These are phyloP conservation scores for Hofmannophila pseudospretella DNA, from an alignment of 2,888 invertebrate species.

Conservation along the genomic window DNA sequence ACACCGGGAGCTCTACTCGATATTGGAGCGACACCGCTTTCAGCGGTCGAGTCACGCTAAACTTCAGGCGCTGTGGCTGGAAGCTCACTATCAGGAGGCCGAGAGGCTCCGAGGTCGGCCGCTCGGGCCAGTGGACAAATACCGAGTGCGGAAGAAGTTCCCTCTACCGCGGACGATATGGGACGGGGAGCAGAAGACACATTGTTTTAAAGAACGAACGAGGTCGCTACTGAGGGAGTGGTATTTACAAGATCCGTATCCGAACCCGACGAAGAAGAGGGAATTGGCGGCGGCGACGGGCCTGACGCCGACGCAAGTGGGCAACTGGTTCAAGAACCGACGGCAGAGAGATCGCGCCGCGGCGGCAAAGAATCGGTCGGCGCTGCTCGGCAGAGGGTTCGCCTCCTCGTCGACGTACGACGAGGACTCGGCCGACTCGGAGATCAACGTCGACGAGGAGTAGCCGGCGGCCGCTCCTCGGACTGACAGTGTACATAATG, in stretches of 20 bases:
- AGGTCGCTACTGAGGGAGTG: constrained; percentile 96
- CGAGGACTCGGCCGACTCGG: constrained; percentile 72
- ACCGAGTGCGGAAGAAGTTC: constrained; percentile 96
- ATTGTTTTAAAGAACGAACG: constrained; percentile 99
- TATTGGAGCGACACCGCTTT: constrained; percentile 96
- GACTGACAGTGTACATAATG: constrained; percentile 38
- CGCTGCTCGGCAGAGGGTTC: constrained; percentile 68
- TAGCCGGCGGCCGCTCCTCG: constrained; percentile 31
- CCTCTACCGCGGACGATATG: constrained; percentile 98
- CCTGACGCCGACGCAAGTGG: constrained; percentile 95
- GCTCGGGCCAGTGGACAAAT: constrained; percentile 88
- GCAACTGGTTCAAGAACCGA: constrained; percentile 99
- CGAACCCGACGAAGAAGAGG: constrained; percentile 96
- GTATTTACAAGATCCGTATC: constrained; percentile 99
- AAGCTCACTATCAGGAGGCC: constrained; percentile 99
- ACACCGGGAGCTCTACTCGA: constrained; percentile 97
- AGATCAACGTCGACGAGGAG: constrained; percentile 74
- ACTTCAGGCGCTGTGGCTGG: constrained; percentile 96
- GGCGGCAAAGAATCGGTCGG: constrained; percentile 97
- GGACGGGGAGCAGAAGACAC: constrained; percentile 99
- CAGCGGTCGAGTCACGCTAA: constrained; percentile 96
- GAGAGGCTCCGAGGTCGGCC: constrained; percentile 96
- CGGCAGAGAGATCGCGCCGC: constrained; percentile 97
- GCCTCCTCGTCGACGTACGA: constrained; percentile 74
- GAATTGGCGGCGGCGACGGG: constrained; percentile 97